Percentiles rank a stretch among this genome's conserved stretches.
phyloP scores from a whole-genome alignment of 2,888 invertebrate genomes.

The Dicyrtomina minuta region DNA sequence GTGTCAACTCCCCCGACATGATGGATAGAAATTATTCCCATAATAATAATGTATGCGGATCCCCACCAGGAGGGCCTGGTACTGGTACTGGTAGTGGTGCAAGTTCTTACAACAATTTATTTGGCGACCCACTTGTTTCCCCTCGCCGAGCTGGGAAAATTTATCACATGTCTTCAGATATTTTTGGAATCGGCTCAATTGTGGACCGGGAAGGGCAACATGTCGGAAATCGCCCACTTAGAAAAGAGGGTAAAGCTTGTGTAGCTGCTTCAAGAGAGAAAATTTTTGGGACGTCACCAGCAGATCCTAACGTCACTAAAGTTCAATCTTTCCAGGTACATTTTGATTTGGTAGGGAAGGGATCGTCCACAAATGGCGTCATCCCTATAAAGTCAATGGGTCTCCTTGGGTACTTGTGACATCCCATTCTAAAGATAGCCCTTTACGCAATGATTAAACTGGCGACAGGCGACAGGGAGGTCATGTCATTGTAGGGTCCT shows the following conservation, averaged over 20 bases:
- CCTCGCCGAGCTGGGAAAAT: constrained; percentile 11
- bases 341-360: neutral
- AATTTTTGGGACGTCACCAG: neutral
- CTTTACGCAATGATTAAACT: too few relatives aligned
- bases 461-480: too few relatives aligned
- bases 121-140: constrained; percentile 3
- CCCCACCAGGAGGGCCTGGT: too few relatives aligned
- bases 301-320: neutral
- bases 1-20: too few relatives aligned
- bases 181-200: constrained; percentile 27
- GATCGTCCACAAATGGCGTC: too few relatives aligned
- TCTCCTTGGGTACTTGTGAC: too few relatives aligned
- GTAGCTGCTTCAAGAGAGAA: neutral
- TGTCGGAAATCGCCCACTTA: neutral
- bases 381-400: too few relatives aligned
- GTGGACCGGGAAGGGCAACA: constrained; percentile 25
- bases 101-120: constrained; percentile 22
- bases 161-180: constrained; percentile 33
- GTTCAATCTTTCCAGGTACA: neutral
- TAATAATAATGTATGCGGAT: too few relatives aligned
- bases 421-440: too few relatives aligned
- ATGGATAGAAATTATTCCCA: too few relatives aligned
- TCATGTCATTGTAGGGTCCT: too few relatives aligned
- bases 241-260: neutral
- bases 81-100: neutral